These are phyloP conservation scores for Drosophila mojavensis DNA, from an alignment of 1,140 invertebrate genomes.

Conservation along the genomic window DNA sequence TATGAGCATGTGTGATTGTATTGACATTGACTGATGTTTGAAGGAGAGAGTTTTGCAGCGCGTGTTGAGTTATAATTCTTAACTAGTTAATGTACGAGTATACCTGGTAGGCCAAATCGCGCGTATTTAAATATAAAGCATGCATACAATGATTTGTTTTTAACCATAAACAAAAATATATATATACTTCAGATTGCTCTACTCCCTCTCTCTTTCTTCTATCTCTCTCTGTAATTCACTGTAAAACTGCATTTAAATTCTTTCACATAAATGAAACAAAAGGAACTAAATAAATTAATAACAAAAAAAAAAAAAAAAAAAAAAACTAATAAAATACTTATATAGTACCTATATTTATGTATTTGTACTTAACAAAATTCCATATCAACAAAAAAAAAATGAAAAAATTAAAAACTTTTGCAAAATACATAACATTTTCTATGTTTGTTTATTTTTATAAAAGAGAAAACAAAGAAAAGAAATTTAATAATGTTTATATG, in stretches of 20 bases:
- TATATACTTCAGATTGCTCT: slow-evolving; percentile 35
- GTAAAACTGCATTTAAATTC: slow-evolving; percentile 64
- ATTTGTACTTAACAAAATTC: slow-evolving; percentile 59
- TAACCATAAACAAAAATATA: slow-evolving; percentile 6
- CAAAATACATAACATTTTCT: slow-evolving; percentile 60
- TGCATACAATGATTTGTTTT: slow-evolving; percentile 30
- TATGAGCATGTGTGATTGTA: slow-evolving; percentile 25
- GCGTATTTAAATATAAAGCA: slow-evolving; percentile 3
- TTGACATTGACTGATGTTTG: slow-evolving; percentile 61
- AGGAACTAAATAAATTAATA: slow-evolving; percentile 43
- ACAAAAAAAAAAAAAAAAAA: neutral
- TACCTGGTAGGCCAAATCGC: slow-evolving; percentile 66
- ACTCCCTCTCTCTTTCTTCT: slow-evolving; percentile 12
- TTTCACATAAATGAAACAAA: slow-evolving; percentile 22
- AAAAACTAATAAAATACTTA: slow-evolving; percentile 13
- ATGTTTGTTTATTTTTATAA: slow-evolving; percentile 76
- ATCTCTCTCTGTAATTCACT: slow-evolving; percentile 39
- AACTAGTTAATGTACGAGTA: slow-evolving; percentile 41
- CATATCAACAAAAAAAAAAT: slow-evolving; percentile 53
- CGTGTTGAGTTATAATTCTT: slow-evolving; percentile 24
- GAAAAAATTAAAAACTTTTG: slow-evolving; percentile 25
- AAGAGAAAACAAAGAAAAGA: slow-evolving; percentile 21
- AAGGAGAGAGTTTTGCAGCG: slow-evolving; percentile 15
- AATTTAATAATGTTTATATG: slow-evolving; percentile 64
- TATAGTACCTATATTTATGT: slow-evolving; percentile 51